Evolutionary conservation across 2,888 invertebrate species (phyloP).

Genomic region (Plagodis dolabraria): DNA sequence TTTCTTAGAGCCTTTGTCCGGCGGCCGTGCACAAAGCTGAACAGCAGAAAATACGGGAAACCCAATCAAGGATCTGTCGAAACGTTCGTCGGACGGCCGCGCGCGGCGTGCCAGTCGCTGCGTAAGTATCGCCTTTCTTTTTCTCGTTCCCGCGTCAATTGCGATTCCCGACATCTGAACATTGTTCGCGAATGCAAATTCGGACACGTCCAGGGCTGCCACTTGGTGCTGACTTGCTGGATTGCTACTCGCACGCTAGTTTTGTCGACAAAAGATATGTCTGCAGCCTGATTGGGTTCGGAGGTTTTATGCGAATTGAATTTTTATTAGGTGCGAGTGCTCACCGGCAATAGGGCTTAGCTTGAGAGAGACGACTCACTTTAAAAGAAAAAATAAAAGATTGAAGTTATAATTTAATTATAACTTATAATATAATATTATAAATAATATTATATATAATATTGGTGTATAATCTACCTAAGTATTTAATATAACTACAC

Average conservation of each 20-base stretch:
- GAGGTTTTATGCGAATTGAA: slow-evolving; percentile 6
- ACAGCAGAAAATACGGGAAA: slow-evolving; percentile 55
- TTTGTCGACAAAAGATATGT: slow-evolving; percentile 28
- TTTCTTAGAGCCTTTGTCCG: slow-evolving; percentile 59
- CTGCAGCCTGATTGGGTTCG: slow-evolving; percentile 19
- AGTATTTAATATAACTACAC: no score
- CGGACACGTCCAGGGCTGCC: slow-evolving; percentile 34
- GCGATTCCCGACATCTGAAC: slow-evolving; percentile 39
- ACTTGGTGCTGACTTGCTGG: slow-evolving; percentile 31
- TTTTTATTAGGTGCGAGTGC: slow-evolving; percentile 12
- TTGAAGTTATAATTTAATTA: no score
- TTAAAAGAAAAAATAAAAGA: no score
- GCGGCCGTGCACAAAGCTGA: slow-evolving; percentile 48
- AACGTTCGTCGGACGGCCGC: slow-evolving; percentile 50
- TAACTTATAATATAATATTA: no score
- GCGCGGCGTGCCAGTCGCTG: slow-evolving; percentile 29
- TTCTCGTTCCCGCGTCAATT: slow-evolving; percentile 40
- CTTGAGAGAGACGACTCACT: no score
- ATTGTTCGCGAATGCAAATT: slow-evolving; percentile 39
- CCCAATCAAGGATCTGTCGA: slow-evolving; percentile 69
- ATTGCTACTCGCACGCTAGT: slow-evolving; percentile 26
- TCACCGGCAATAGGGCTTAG: no score
- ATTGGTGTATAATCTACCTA: no score
- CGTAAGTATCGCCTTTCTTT: slow-evolving; percentile 42
- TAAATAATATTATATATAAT: no score